These are phyloP conservation scores for Gymnothorax reevesii DNA, from an alignment of 2,797 vertebrate genomes.

Conservation along the genomic window DNA sequence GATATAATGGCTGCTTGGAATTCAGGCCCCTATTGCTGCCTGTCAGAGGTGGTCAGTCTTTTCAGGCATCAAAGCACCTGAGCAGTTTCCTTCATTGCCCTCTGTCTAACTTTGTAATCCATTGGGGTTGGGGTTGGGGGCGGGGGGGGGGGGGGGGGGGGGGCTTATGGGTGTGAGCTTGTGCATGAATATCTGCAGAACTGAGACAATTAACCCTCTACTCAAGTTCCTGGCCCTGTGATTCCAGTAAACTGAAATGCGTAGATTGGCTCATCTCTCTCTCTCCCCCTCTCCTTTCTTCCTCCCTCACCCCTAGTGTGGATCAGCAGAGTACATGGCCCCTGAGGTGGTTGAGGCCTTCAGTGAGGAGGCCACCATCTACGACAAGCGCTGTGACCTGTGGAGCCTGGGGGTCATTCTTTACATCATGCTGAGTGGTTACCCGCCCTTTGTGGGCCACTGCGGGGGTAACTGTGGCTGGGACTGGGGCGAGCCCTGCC, in stretches of 20 bases:
- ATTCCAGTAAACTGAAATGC: neutral
- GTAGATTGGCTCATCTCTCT: neutral
- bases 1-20: neutral
- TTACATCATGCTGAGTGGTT: conserved; percentile 97
- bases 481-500: conserved; percentile 93
- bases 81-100: neutral
- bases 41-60: neutral
- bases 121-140: neutral
- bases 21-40: neutral
- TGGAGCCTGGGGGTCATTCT: conserved; percentile 98
- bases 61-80: neutral
- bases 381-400: conserved; percentile 96
- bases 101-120: neutral
- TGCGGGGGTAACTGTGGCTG: conserved; percentile 96
- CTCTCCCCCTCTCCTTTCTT: conserved; percentile 1
- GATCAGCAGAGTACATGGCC: conserved; percentile 97
- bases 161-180: too few relatives aligned
- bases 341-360: conserved; percentile 98
- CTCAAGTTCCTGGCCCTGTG: too few relatives aligned
- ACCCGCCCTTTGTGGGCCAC: conserved; percentile 92
- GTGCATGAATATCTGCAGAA: neutral
- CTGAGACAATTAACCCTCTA: neutral
- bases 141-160: too few relatives aligned
- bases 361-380: conserved; percentile 96
- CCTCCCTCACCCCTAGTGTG: conserved; percentile 73